phyloP scores from a whole-genome alignment of 35 echinoderm and acorn worm genomes.

The Acanthaster planci region DNA sequence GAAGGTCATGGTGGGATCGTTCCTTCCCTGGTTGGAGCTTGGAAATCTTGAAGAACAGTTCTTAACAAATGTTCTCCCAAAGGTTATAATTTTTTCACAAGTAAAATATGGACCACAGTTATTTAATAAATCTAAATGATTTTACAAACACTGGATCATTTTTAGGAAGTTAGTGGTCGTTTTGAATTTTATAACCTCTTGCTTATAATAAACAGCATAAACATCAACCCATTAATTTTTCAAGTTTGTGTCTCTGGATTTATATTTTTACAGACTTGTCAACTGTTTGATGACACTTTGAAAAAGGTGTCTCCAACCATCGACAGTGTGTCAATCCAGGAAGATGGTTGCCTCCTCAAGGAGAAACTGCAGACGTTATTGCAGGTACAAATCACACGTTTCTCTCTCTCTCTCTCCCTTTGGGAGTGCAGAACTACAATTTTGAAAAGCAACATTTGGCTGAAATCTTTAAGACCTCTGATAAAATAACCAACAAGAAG shows the following conservation, averaged over 20 bases:
- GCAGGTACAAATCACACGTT: background rate
- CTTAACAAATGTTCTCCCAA: slow-evolving; percentile 55
- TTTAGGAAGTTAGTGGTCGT: no score
- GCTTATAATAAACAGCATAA: no score
- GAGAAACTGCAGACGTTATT: slow-evolving; percentile 9
- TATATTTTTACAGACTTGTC: background rate
- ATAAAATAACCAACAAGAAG: no score
- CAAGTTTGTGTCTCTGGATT: background rate
- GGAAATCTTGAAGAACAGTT: slow-evolving; percentile 54
- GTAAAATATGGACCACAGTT: no score
- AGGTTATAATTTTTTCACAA: slow-evolving; percentile 37
- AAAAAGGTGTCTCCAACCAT: background rate
- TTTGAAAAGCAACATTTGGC: no score
- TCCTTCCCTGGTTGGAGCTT: slow-evolving; percentile 53
- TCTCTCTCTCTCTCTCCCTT: no score
- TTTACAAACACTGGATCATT: no score
- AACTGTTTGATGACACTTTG: slow-evolving; percentile 9
- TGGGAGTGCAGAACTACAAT: no score
- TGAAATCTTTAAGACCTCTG: no score
- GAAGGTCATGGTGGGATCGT: slow-evolving; percentile 45
- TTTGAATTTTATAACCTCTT: no score
- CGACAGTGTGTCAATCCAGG: background rate
- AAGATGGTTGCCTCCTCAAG: background rate
- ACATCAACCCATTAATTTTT: no score
- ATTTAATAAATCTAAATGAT: no score